Evolutionary conservation across 2,888 invertebrate species (phyloP).

Genomic region (Eueremaeus valkanovi): DNA sequence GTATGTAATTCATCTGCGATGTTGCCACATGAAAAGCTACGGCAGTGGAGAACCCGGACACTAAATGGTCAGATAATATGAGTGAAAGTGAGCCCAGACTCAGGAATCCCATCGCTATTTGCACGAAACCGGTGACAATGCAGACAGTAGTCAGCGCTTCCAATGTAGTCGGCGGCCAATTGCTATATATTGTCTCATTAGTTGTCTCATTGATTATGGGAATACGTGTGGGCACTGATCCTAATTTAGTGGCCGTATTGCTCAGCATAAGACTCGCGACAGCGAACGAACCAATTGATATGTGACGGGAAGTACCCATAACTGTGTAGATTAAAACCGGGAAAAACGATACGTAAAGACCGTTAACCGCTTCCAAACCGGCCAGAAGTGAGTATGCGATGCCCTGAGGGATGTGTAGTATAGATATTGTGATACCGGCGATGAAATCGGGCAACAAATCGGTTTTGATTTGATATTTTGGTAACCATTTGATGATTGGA

Average conservation of each 20-base stretch:
- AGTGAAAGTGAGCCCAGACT: conserved; percentile 50
- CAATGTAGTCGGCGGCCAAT: conserved; percentile 29
- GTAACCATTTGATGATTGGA: conserved; percentile 48
- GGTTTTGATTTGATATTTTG: conserved; percentile 47
- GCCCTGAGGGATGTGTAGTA: conserved; percentile 87
- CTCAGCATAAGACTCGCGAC: conserved; percentile 87
- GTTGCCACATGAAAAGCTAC: conserved; percentile 42
- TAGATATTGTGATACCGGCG: conserved; percentile 78
- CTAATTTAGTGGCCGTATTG: conserved; percentile 53
- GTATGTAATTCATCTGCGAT: conserved; percentile 36
- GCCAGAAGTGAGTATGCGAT: conserved; percentile 59
- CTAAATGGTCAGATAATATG: conserved; percentile 50
- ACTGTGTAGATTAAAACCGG: conserved; percentile 79
- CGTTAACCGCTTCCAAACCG: conserved; percentile 56
- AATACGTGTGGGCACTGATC: not conserved
- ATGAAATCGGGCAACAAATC: conserved; percentile 69
- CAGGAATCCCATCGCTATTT: conserved; percentile 49
- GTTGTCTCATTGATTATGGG: not conserved
- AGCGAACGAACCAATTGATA: conserved; percentile 78
- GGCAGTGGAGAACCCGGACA: conserved; percentile 44
- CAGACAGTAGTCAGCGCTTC: conserved; percentile 38
- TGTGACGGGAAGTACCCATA: conserved; percentile 82
- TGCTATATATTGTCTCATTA: not conserved
- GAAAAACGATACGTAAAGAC: conserved; percentile 83
- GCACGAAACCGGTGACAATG: conserved; percentile 37